These are phyloP conservation scores for Scortum barcoo DNA, from an alignment of 2,113 vertebrate genomes.

Conservation along the genomic window DNA sequence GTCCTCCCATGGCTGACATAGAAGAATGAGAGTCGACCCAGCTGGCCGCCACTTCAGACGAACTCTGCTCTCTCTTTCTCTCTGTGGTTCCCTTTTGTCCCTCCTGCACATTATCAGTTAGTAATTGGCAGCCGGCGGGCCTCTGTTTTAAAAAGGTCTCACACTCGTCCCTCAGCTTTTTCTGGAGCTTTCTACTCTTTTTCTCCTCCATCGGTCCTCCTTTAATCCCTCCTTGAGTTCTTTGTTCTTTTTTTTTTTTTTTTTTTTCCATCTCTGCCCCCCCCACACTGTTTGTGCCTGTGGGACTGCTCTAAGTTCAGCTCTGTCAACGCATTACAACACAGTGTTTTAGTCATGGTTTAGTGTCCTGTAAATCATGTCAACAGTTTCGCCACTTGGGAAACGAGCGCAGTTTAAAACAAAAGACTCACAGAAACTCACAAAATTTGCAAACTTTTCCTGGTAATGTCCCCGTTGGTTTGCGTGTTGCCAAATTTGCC, in stretches of 20 bases:
- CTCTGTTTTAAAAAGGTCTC: constrained; percentile 34
- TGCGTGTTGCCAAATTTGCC: constrained; percentile 43
- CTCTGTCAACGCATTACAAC: constrained; percentile 37
- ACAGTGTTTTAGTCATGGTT: constrained; percentile 43
- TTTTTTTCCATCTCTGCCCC: background rate
- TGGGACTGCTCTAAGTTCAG: constrained; percentile 29
- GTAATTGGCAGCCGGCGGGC: constrained; percentile 35
- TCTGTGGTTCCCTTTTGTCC: constrained; percentile 31
- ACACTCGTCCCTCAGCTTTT: constrained; percentile 24
- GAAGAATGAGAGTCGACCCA: constrained; percentile 41
- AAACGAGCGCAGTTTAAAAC: constrained; percentile 23
- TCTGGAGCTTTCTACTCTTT: constrained; percentile 6
- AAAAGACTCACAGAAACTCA: constrained; percentile 13
- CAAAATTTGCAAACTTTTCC: constrained; percentile 49
- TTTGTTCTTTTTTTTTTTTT: background rate
- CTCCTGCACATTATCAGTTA: constrained; percentile 20
- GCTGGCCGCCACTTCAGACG: constrained; percentile 25
- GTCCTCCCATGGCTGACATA: constrained; percentile 17
- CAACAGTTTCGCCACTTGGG: constrained; percentile 30
- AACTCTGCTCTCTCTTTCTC: constrained; percentile 19
- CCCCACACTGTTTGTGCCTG: constrained; percentile 42
- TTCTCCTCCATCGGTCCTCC: constrained; percentile 7
- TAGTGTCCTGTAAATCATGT: constrained; percentile 19
- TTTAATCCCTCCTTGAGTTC: constrained; percentile 11
- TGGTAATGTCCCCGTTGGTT: constrained; percentile 34